Base-by-base conservation (phyloP, 2,888 invertebrate genomes). In the Melinopterus prodromus region DNA sequence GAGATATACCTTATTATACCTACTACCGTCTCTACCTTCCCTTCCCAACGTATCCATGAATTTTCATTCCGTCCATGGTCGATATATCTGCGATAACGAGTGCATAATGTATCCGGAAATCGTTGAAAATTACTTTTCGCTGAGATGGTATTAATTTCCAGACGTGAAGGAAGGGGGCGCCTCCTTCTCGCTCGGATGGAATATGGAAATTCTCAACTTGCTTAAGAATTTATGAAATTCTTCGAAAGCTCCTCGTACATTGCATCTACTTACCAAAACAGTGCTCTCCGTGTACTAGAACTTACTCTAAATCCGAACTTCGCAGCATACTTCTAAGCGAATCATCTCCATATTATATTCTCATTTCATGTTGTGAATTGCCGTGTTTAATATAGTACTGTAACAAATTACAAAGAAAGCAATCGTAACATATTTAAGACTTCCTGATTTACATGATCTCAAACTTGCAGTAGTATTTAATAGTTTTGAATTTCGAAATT, bases 1-100 rank as follows among this genome's bases (percentile, higher is more conserved):
- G 53, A 53, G 53, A 53, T 53, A 53, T 53, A 53, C 53, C 53
- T 53, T 53, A 53, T 53, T 53, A 53, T 53, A 53, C 53, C 53
- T 9, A 9, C 53, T 53, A 53, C 53, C 26, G 26, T 26, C 26
- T 26, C 53, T 53, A 53, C 53, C 53, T 26, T 26, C 26, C 53
- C 53, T 53, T 53, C 53, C 53, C 53, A 12, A 53, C 53, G 12
- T 53, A 53, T 53, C 53, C 53, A 53, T 53, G 53, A 53, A 53
- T 53, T 53, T 53, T 53, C 53, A 53, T 53, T 53, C 53, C 9
- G 7, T 53, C 53, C 53, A 2, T 9, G 53, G 53, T 1, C 53
- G 53, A 53, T 53, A 53, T 53, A 53, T 53, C 53, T 53, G 12
- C 53, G 53, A 53, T 53, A 53, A 53, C 53, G 53, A 53, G 53